A percentile compares a stretch with the other conserved stretches of the same genome.
Evolutionary conservation across 2,888 invertebrate genomes (phyloP).

Genomic region (Coremacera marginata): DNA sequence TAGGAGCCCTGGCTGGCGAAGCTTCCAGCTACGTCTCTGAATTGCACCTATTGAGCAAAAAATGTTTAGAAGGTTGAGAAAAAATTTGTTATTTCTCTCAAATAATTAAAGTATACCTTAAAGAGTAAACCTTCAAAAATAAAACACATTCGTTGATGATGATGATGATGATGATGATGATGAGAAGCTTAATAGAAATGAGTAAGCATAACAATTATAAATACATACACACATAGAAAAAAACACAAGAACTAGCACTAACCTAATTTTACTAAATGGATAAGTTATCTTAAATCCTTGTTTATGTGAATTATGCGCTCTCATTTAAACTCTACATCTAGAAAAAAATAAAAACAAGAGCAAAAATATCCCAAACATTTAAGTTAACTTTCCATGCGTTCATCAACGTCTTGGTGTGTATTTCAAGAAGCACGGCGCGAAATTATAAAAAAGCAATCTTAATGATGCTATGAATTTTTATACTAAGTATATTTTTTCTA

Average conservation of each 20-base stretch:
- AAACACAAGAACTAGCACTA: too few species aligned
- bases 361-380: neutral
- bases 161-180: neutral
- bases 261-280: neutral
- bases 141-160: neutral
- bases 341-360: neutral
- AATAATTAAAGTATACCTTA: too few species aligned
- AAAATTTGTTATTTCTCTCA: too few species aligned
- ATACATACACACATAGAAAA: too few species aligned
- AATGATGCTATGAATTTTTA: slow-evolving; percentile 28
- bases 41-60: too few species aligned
- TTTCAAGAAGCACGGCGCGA: neutral
- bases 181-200: neutral
- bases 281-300: neutral
- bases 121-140: too few species aligned
- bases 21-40: too few species aligned
- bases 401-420: neutral
- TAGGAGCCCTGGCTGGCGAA: too few species aligned
- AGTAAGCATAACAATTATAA: neutral
- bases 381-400: neutral
- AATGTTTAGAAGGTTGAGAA: too few species aligned
- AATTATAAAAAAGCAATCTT: neutral
- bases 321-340: neutral
- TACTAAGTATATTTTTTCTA: neutral
- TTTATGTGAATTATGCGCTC: neutral